Evolutionary conservation across 2,888 invertebrate species (phyloP).

Genomic region (Meandrusa payeni): DNA sequence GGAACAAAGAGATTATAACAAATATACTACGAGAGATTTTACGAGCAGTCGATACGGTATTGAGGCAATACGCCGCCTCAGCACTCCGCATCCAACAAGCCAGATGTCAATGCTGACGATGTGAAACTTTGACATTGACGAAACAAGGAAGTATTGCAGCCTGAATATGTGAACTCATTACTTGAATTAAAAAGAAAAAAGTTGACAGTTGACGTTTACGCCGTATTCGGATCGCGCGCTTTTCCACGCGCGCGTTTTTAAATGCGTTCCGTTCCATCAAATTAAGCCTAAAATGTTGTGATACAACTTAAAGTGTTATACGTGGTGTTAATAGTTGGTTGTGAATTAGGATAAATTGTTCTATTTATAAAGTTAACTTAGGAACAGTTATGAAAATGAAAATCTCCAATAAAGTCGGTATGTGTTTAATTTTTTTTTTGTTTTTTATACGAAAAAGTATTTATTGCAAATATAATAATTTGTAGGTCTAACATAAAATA

Average conservation of each 20-base stretch:
- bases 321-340: conserved; percentile 21
- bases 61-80: too few species aligned
- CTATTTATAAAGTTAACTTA: conserved; percentile 13
- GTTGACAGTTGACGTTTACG: conserved; percentile 36
- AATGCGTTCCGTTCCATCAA: background rate
- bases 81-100: conserved; percentile 23
- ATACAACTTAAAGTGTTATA: conserved; percentile 22
- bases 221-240: conserved; percentile 46
- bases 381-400: conserved; percentile 36
- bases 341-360: conserved; percentile 15
- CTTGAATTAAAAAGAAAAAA: conserved; percentile 31
- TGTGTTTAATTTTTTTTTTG: conserved; percentile 14
- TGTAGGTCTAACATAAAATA: too few species aligned
- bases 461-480: too few species aligned
- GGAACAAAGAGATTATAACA: conserved; percentile 12
- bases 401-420: conserved; percentile 41
- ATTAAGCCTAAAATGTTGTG: conserved; percentile 13
- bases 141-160: conserved; percentile 32
- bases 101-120: conserved; percentile 27
- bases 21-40: background rate
- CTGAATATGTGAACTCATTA: conserved; percentile 34
- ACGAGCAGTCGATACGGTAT: too few species aligned
- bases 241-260: conserved; percentile 34
- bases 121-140: conserved; percentile 35
- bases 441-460: too few species aligned